These are phyloP conservation scores for Akabosia matsudoensis DNA, from an alignment of 1,140 invertebrate genomes.

Conservation along the genomic window DNA sequence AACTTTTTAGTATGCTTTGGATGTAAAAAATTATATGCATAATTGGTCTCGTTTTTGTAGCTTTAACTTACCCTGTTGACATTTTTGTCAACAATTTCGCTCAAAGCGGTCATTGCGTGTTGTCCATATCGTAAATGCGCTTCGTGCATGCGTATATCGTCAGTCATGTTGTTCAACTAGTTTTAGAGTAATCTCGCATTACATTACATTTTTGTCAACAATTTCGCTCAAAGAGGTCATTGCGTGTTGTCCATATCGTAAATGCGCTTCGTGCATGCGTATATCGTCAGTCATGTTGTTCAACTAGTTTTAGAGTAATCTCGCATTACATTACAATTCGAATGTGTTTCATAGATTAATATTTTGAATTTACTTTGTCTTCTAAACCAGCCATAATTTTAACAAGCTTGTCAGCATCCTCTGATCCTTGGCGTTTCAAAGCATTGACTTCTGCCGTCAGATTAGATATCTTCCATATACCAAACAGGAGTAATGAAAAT, in stretches of 20 bases:
- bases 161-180: constrained; percentile 1
- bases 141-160: constrained; percentile 7
- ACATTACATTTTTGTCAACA: neutral
- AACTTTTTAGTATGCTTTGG: too few species aligned
- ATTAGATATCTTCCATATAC: neutral
- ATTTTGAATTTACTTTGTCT: neutral
- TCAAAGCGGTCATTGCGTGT: neutral
- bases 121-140: neutral
- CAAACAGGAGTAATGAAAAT: neutral
- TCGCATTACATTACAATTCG: too few species aligned
- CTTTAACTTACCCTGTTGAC: neutral
- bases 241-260: neutral
- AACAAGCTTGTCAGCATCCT: neutral
- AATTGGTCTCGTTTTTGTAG: too few species aligned
- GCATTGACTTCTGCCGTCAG: neutral
- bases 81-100: neutral
- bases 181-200: neutral
- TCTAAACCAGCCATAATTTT: neutral
- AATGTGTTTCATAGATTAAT: too few species aligned
- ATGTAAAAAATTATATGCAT: neutral
- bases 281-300: constrained; percentile 2
- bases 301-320: neutral
- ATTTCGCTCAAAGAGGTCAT: neutral
- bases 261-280: neutral
- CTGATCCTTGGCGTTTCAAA: neutral